phyloP scores from a whole-genome alignment of 1,140 invertebrate species.

The Tetramorium simillimum region DNA sequence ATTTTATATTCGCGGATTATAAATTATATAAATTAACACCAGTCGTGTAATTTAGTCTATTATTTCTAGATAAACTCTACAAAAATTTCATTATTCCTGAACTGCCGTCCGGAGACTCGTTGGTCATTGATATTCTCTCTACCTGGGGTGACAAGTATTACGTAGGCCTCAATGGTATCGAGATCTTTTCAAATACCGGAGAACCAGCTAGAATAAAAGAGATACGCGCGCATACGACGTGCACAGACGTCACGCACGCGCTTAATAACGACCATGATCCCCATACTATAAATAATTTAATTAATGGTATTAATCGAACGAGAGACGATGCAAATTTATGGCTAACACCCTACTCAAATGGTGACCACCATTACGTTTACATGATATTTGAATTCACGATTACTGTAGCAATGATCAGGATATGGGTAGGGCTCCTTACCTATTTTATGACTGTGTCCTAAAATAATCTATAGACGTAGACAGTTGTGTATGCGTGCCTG shows the following conservation, averaged over 20 bases:
- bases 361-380: slow-evolving; percentile 87
- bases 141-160: slow-evolving; percentile 95
- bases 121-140: slow-evolving; percentile 90
- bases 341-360: slow-evolving; percentile 88
- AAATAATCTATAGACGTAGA: slow-evolving; percentile 23
- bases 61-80: slow-evolving; percentile 29
- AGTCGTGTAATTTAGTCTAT: not conserved
- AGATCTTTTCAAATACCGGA: slow-evolving; percentile 90
- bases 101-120: slow-evolving; percentile 88
- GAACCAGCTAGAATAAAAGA: slow-evolving; percentile 86
- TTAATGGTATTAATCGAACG: slow-evolving; percentile 91
- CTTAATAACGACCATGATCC: slow-evolving; percentile 87
- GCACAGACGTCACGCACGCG: slow-evolving; percentile 41
- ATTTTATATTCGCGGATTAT: too few species aligned
- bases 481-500: not conserved
- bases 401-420: slow-evolving; percentile 90
- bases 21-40: too few species aligned
- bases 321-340: slow-evolving; percentile 92
- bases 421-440: slow-evolving; percentile 88
- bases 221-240: slow-evolving; percentile 24
- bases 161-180: slow-evolving; percentile 92
- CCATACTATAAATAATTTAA: slow-evolving; percentile 87
- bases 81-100: slow-evolving; percentile 88
- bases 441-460: slow-evolving; percentile 33
- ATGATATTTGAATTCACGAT: slow-evolving; percentile 87